Conservation (phyloP, 92 coral and sea anemone species). For the Porites rus region DNA sequence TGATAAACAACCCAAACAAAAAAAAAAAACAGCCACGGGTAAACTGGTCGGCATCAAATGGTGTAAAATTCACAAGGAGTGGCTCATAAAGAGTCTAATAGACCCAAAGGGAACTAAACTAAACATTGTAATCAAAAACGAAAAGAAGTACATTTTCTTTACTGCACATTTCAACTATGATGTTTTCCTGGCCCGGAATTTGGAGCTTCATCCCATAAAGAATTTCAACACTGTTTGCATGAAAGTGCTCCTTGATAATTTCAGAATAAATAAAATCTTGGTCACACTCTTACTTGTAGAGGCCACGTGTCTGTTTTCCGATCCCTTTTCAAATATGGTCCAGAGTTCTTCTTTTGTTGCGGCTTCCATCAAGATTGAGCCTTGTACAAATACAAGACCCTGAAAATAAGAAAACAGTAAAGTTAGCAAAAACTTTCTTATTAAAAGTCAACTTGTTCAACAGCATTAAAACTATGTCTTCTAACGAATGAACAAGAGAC, state of each 20-base stretch:
- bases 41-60: no score
- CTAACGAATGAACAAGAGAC: not conserved
- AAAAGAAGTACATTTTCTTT: no score
- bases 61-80: no score
- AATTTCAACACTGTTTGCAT: not conserved
- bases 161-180: no score
- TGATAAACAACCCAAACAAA: no score
- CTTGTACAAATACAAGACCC: constrained; percentile 96
- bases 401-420: constrained; percentile 20
- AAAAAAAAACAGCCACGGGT: no score
- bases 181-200: not conserved
- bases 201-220: not conserved
- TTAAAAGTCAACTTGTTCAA: not conserved
- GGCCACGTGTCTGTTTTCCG: constrained; percentile 96
- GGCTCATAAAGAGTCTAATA: no score
- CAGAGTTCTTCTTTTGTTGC: constrained; percentile 68
- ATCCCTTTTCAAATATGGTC: constrained; percentile 90
- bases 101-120: no score
- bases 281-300: constrained; percentile 87
- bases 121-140: no score
- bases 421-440: not conserved
- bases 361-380: constrained; percentile 89
- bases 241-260: not conserved
- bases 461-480: not conserved
- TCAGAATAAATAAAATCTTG: not conserved